phyloP scores from a whole-genome alignment of 1,140 invertebrate genomes.

The Euura lappo region DNA sequence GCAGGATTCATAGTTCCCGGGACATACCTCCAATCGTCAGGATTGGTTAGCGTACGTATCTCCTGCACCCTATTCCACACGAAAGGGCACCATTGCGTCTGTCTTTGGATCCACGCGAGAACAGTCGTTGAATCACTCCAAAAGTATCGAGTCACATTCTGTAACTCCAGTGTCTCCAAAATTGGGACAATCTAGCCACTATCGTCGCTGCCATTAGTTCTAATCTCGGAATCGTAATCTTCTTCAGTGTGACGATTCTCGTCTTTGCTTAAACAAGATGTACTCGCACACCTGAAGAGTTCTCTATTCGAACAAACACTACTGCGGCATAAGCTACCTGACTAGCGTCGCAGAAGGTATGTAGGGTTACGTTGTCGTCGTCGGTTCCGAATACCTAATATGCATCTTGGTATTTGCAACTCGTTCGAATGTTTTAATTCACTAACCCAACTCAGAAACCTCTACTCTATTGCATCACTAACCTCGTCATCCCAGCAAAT shows the following conservation, averaged over 20 bases:
- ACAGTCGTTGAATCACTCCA: too few species aligned
- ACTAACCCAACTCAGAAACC: slow-evolving; percentile 14
- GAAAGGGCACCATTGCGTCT: slow-evolving; percentile 8
- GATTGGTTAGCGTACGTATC: slow-evolving; percentile 17
- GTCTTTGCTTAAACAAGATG: slow-evolving; percentile 21
- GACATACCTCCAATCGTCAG: slow-evolving; percentile 28
- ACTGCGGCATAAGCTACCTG: slow-evolving; percentile 31
- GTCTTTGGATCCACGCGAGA: slow-evolving; percentile 20
- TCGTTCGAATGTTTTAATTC: slow-evolving; percentile 20
- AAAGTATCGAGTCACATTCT: too few species aligned
- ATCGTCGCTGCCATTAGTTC: slow-evolving; percentile 19
- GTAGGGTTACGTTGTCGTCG: slow-evolving; percentile 16
- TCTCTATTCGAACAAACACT: slow-evolving; percentile 20
- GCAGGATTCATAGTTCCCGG: slow-evolving; percentile 32
- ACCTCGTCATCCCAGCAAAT: slow-evolving; percentile 20
- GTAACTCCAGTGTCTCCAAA: too few species aligned
- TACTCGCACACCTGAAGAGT: slow-evolving; percentile 8
- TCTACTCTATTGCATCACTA: slow-evolving; percentile 42
- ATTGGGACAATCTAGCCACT: slow-evolving; percentile 6
- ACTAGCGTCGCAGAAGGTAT: slow-evolving; percentile 39
- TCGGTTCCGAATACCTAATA: slow-evolving; percentile 10
- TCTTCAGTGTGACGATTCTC: slow-evolving; percentile 30
- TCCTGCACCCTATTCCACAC: slow-evolving; percentile 23
- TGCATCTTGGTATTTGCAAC: slow-evolving; percentile 1
- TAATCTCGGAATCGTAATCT: slow-evolving; percentile 20